Percentiles rank a stretch among this genome's conserved stretches.
phyloP scores from a whole-genome alignment of 2,888 invertebrate genomes.

The Chirona hameri region DNA sequence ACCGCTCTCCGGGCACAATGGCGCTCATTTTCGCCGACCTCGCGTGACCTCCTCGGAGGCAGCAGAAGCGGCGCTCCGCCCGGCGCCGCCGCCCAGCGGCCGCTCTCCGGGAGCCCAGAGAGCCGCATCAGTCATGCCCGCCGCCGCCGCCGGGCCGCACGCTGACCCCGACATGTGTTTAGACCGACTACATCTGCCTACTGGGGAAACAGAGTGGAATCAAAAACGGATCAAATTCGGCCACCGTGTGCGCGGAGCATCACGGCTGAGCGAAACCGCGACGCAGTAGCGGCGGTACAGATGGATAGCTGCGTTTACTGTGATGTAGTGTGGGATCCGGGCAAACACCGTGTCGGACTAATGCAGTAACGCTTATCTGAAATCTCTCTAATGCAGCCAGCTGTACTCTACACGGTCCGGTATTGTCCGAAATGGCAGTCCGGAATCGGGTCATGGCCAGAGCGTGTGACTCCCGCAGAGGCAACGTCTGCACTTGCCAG shows the following conservation, averaged over 20 bases:
- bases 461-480: too few species aligned
- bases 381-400: too few species aligned
- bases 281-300: too few species aligned
- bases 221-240: background rate
- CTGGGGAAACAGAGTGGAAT: background rate
- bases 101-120: background rate
- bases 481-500: too few species aligned
- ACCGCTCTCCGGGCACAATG: slow-evolving; percentile 1
- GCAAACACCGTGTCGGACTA: too few species aligned
- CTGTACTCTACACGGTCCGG: too few species aligned
- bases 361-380: too few species aligned
- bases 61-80: background rate
- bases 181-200: background rate
- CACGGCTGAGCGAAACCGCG: too few species aligned
- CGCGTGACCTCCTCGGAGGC: background rate
- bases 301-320: too few species aligned
- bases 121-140: background rate
- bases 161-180: background rate
- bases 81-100: background rate
- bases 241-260: background rate
- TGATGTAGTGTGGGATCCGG: too few species aligned
- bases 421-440: too few species aligned
- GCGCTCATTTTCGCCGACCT: background rate
- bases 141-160: background rate
- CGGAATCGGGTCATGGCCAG: too few species aligned